Evolutionary conservation across 2,113 vertebrate species (phyloP).

Genomic region (Philantomba maxwellii): DNA sequence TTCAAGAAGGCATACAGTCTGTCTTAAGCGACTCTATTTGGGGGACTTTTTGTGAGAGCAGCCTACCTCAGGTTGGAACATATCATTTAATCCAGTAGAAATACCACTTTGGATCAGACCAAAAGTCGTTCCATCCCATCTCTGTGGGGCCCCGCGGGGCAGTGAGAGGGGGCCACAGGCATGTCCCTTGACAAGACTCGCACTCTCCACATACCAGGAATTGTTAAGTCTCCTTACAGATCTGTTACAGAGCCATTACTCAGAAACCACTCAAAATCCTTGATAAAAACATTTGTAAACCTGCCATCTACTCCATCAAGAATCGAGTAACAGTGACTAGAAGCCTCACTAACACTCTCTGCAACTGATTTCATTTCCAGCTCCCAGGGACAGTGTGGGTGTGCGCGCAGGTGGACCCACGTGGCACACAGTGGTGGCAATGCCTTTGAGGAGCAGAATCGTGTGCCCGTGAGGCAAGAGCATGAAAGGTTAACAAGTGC

Average conservation of each 20-base stretch:
- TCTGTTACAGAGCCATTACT: neutral
- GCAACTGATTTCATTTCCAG: neutral
- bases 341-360: neutral
- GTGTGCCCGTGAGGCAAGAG: accelerated
- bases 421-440: neutral
- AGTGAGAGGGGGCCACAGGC: neutral
- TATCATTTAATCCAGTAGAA: neutral
- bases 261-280: neutral
- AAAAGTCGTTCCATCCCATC: neutral
- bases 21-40: neutral
- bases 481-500: neutral
- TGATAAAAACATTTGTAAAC: neutral
- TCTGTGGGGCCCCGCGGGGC: neutral
- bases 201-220: neutral
- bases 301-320: neutral
- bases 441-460: neutral
- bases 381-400: neutral
- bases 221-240: neutral
- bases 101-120: neutral
- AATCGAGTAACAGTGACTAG: neutral
- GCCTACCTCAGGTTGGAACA: neutral
- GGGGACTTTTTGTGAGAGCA: neutral
- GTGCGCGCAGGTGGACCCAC: too few relatives aligned
- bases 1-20: neutral
- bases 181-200: neutral